Percentiles rank a stretch among this genome's conserved stretches.
Conservation (phyloP, 2,888 invertebrate species). For the Blera fallax region DNA sequence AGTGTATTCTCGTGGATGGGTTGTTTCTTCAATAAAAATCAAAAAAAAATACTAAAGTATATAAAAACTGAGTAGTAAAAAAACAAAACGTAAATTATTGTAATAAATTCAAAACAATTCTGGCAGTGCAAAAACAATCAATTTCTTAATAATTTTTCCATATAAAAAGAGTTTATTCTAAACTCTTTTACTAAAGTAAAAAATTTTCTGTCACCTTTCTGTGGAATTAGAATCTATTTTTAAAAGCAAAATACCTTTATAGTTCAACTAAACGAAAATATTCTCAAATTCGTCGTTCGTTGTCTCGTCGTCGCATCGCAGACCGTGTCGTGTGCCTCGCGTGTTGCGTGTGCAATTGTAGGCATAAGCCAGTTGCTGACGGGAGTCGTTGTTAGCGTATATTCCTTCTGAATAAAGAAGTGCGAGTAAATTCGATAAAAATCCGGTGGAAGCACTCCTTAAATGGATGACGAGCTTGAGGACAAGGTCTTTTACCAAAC, state of each 20-base stretch:
- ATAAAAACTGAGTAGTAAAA: not conserved
- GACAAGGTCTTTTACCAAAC: conserved; percentile 94
- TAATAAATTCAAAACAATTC: not conserved
- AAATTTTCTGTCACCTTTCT: conserved; percentile 23
- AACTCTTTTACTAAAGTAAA: not conserved
- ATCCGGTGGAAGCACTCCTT: conserved; percentile 42
- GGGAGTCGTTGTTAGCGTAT: conserved; percentile 22
- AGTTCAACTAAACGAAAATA: not conserved
- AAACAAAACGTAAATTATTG: not conserved
- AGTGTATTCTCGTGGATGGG: conserved; percentile 28
- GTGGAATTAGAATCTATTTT: conserved; percentile 38
- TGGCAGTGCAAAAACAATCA: not conserved
- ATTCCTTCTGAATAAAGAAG: no score
- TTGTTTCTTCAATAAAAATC: not conserved
- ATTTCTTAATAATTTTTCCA: not conserved
- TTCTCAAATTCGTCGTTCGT: conserved; percentile 8
- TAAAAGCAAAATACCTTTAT: conserved; percentile 25
- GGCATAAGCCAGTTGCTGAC: not conserved
- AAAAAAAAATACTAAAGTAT: not conserved
- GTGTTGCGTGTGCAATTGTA: not conserved
- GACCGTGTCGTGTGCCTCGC: conserved; percentile 17
- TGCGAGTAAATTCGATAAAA: conserved; percentile 3
- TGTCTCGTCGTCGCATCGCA: no score
- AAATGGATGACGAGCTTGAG: conserved; percentile 96
- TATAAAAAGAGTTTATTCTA: not conserved